These are phyloP conservation scores for Punctoribates punctum DNA, from an alignment of 2,888 invertebrate genomes.

Conservation along the genomic window DNA sequence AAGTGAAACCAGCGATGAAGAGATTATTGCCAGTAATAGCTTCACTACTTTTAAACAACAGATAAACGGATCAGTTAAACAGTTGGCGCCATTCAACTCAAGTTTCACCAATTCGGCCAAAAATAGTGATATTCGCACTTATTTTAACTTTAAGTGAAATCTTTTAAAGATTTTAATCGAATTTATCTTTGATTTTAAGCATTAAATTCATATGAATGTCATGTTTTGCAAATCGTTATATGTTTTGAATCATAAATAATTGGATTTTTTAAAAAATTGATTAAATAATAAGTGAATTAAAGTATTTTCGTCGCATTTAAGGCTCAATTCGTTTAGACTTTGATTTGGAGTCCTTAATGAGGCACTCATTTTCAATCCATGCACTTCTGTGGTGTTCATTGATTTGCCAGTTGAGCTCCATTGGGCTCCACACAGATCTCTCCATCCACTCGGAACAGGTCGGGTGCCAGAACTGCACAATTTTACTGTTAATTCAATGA, in stretches of 20 bases:
- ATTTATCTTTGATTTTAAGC: neutral
- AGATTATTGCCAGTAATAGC: neutral
- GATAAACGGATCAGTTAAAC: neutral
- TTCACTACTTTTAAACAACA: neutral
- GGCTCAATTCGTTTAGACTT: conserved; percentile 22
- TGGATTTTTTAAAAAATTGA: neutral
- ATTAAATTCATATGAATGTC: neutral
- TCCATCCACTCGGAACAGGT: conserved; percentile 38
- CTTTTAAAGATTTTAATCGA: neutral
- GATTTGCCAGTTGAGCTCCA: conserved; percentile 36
- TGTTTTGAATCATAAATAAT: neutral
- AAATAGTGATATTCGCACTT: neutral
- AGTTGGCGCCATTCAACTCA: neutral
- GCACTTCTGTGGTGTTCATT: conserved; percentile 33
- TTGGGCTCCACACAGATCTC: conserved; percentile 15
- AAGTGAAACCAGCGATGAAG: conserved; percentile 34
- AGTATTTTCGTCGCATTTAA: neutral
- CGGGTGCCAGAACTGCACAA: conserved; percentile 34
- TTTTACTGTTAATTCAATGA: neutral
- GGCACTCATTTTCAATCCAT: conserved; percentile 41
- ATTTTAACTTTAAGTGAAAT: conserved; percentile 9
- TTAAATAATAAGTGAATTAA: neutral
- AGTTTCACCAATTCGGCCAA: neutral
- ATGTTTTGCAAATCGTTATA: neutral
- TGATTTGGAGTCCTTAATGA: neutral